Evolutionary conservation across 2,888 invertebrate species (phyloP), one percentile per base, ranked within the genome.

Genomic region (Phengaris alcon): DNA sequence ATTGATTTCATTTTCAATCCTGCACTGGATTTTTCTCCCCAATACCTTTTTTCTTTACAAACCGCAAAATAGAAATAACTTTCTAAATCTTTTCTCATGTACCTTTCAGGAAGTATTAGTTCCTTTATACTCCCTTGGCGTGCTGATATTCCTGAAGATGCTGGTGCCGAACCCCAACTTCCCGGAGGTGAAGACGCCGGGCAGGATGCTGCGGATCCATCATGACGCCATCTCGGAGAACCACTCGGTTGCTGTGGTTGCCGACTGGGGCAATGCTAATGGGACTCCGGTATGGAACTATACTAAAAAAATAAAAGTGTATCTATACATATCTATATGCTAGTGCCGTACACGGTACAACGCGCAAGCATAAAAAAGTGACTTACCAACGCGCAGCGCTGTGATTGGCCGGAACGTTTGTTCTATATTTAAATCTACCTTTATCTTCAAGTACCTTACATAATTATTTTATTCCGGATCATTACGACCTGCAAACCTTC

Each of bases 121-220:
- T 78, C 97, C 97, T 2, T 93, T 97, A 0, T 97, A 97, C 87
- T 97, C 96, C 55, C 90, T 97, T 78, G 95, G 95, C 55, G 95
- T 97, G 79, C 91, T 97, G 78, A 96, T 97, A 80, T 94, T 97
- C 83, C 94, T 97, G 79, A 96, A 96, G 90, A 93, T 96, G 87
- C 87, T 96, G 80, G 95, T 96, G 82, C 96, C 96, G 44, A 96
- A 96, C 87, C 96, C 96, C 72, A 95, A 96, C 89, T 96, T 96
- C 86, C 96, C 96, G 0, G 95, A 95, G 80, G 95, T 96, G 84
- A 93, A 94, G 77, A 94, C 94, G 76, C 95, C 95, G 15, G 94
- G 95, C 86, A 87, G 93, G 81, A 82, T 95, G 91, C 86, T 95
- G 91, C 86, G 95, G 93, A 81, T 95, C 94, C 84, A 95, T 94